These are phyloP conservation scores for Glomeris marginata DNA, from an alignment of 2,888 invertebrate species.

Conservation along the genomic window DNA sequence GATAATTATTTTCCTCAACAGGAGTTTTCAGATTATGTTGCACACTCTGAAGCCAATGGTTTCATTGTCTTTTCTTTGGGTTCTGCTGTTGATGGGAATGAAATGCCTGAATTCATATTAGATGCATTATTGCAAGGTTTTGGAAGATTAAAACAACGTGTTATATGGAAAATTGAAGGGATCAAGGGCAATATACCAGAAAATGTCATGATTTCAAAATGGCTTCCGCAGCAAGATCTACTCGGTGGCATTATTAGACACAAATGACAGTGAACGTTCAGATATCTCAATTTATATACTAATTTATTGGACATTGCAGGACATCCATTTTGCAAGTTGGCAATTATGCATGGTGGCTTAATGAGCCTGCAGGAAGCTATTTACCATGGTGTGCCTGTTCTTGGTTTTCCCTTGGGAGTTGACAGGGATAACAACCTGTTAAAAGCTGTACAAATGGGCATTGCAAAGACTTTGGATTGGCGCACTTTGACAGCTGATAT, in stretches of 20 bases:
- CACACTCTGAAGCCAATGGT: conserved; percentile 1
- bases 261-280: not conserved
- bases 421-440: too few species aligned
- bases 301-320: not conserved
- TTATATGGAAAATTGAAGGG: conserved; percentile 10
- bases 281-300: not conserved
- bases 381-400: conserved; percentile 5
- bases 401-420: too few species aligned
- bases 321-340: conserved; percentile 2
- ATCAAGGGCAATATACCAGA: not conserved
- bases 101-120: not conserved
- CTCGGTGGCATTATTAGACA: not conserved
- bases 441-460: not conserved
- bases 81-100: conserved; percentile 3
- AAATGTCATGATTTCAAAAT: conserved; percentile 8
- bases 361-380: conserved; percentile 3
- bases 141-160: conserved; percentile 3
- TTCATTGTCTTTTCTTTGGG: conserved; percentile 11
- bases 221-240: conserved; percentile 10
- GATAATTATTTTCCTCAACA: not conserved
- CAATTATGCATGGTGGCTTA: conserved; percentile 8
- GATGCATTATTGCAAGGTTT: conserved; percentile 4
- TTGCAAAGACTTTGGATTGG: not conserved
- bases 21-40: conserved; percentile 3
- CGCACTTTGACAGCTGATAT: too few species aligned